Conservation (phyloP, 2,888 invertebrate species). For the Noctua janthe region DNA sequence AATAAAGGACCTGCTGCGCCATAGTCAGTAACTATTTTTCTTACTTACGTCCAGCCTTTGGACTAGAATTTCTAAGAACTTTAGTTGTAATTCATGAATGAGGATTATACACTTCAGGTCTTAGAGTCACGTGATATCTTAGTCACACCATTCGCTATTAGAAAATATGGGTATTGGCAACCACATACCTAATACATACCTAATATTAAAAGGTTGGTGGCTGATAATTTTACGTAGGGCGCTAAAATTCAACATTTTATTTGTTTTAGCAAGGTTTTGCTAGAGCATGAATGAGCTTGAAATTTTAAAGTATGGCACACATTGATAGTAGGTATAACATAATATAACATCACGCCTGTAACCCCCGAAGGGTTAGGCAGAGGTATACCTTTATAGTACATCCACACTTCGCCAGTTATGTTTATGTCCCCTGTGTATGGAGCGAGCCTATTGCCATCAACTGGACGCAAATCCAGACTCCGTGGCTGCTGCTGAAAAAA, state of each 20-base stretch:
- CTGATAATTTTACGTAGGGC: too few species aligned
- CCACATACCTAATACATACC: too few species aligned
- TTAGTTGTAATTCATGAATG: constrained; percentile 11
- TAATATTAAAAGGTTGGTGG: neutral
- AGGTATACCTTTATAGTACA: too few species aligned
- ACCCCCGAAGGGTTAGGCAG: too few species aligned
- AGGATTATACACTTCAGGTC: neutral
- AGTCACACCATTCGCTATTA: neutral
- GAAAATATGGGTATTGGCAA: neutral
- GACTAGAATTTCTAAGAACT: constrained; percentile 16
- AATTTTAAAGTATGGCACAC: neutral
- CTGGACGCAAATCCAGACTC: too few species aligned
- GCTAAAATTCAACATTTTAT: neutral
- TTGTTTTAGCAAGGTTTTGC: neutral
- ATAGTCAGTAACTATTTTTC: constrained; percentile 21
- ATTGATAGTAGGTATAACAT: neutral
- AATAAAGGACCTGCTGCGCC: neutral
- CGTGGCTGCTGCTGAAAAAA: too few species aligned
- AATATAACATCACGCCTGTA: too few species aligned
- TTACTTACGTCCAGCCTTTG: constrained; percentile 21
- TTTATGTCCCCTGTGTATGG: too few species aligned
- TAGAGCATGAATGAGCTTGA: neutral
- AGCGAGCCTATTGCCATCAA: too few species aligned
- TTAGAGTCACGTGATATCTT: neutral
- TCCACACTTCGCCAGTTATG: too few species aligned